Evolutionary conservation across 2,888 invertebrate species (phyloP).

Genomic region (Dryadula phaetusa): DNA sequence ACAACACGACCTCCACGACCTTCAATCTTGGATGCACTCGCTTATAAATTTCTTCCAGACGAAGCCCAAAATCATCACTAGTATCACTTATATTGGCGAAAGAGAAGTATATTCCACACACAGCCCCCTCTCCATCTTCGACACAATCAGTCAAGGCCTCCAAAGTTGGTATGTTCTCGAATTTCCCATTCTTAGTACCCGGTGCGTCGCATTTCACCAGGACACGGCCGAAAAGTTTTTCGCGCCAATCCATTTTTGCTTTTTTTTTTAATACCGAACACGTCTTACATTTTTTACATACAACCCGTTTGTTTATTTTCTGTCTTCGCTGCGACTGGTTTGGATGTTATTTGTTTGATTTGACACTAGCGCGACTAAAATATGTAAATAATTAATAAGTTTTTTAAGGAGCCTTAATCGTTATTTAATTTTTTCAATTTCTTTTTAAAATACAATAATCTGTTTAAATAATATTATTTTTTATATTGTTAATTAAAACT

Average conservation of each 20-base stretch:
- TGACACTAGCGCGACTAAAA: constrained; percentile 41
- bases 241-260: constrained; percentile 84
- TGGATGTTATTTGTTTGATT: constrained; percentile 37
- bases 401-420: constrained; percentile 6
- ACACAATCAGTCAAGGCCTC: constrained; percentile 76
- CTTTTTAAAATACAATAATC: no score
- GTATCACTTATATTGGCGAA: constrained; percentile 88
- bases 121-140: constrained; percentile 78
- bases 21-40: constrained; percentile 80
- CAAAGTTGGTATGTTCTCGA: constrained; percentile 72
- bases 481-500: no score
- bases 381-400: constrained; percentile 29
- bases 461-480: no score
- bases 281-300: constrained; percentile 40
- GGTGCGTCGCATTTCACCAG: constrained; percentile 80
- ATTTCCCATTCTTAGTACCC: constrained; percentile 73
- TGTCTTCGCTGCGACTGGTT: constrained; percentile 39
- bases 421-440: no score
- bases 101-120: constrained; percentile 88
- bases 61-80: constrained; percentile 87
- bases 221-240: constrained; percentile 84
- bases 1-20: constrained; percentile 88
- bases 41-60: constrained; percentile 85
- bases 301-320: constrained; percentile 40
- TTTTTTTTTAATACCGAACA: constrained; percentile 36